Base-by-base conservation (phyloP, 2,888 invertebrate species). In the Hoplodrina blanda region DNA sequence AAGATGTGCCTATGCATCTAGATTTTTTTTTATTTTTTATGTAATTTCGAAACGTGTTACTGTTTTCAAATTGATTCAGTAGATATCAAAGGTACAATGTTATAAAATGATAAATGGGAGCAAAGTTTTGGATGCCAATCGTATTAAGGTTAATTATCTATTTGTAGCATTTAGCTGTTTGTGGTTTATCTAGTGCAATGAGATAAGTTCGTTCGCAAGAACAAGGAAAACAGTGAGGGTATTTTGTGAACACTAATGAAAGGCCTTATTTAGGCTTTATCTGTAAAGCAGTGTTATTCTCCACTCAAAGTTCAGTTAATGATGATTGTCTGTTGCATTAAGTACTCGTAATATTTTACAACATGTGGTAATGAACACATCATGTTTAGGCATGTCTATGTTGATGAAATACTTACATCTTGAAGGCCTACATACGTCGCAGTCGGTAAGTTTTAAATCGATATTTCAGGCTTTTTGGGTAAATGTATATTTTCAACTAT, bases 271-370 rank as follows among this genome's bases (percentile, higher is more conserved):
- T 63, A 70, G 52, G 19, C 2, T 53, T 50, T 74, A 62, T 55
- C 54, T 57, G 41, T 56, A 69, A 62, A 65, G 20, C 73, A 53
- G 25, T 57, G 62, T 59, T 68, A 73, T 71, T 66, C 63, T 37
- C 63, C 19, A 33, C 41, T 69, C 44, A 62, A 66, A 72, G 57
- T 59, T n/a, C 55, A 62, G 63, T 78, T 83, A 74, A 84, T 78
- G 74, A 76, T 83, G 83, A 76, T 78, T 84, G 76, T 74, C 20
- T 54, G 8, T 52, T 44, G 50, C 63, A 72, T 71, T 74, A 77
- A 68, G 54, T 74, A 74, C 67, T 77, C 53, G 59, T 74, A 70
- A 84, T 70, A 74, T 71, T 84, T 74, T 69, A 77, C 63, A 53
- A 70, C 67, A 49, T 64, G 57, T 62, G 41, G 60, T 66, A 77